These are phyloP conservation scores for Semotilus atromaculatus DNA, from an alignment of 2,797 vertebrate genomes.

Conservation along the genomic window DNA sequence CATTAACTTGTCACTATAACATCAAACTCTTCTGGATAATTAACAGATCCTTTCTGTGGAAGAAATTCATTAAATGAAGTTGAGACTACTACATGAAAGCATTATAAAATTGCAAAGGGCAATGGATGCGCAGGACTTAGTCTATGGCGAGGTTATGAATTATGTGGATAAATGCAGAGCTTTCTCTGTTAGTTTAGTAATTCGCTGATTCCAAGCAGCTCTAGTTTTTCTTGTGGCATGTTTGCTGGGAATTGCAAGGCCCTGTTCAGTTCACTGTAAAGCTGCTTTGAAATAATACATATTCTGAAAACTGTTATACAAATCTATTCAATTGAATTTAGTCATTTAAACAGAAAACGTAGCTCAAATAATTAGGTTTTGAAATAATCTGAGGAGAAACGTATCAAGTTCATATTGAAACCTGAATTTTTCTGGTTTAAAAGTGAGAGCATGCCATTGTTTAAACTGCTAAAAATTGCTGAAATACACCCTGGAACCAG, in stretches of 20 bases:
- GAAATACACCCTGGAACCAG: no score
- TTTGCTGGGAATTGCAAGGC: neutral
- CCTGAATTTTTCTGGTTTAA: neutral
- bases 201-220: neutral
- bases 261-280: no score
- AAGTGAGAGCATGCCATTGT: neutral
- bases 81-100: neutral
- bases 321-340: neutral
- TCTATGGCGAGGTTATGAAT: neutral
- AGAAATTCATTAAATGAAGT: neutral
- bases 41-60: neutral
- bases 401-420: neutral
- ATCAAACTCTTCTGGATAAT: conserved; percentile 28
- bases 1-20: conserved; percentile 50
- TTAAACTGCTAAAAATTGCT: neutral
- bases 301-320: neutral
- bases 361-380: neutral
- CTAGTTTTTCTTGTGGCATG: neutral
- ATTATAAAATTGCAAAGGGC: neutral
- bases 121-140: neutral
- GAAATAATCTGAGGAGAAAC: neutral
- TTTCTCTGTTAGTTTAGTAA: neutral
- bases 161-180: neutral
- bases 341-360: neutral
- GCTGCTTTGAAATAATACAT: neutral